Evolutionary conservation across 30 jellyfish, hydroid and myxozoan genomes (phyloP), one percentile per base, ranked within the genome.

Genomic region (Catostylus mosaicus): DNA sequence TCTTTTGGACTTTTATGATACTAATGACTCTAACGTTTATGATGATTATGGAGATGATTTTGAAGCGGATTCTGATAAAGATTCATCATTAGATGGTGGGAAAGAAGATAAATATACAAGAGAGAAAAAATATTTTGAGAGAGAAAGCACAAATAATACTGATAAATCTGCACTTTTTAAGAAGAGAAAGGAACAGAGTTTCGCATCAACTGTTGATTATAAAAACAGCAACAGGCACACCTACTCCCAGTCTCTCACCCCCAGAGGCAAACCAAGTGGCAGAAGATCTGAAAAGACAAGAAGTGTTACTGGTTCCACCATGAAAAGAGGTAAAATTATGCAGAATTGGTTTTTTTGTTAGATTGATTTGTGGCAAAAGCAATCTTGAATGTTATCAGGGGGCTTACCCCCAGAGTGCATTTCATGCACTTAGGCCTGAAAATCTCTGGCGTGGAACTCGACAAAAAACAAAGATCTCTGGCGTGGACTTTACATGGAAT

Each of bases 31-130:
- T 3, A 54, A 82, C 46, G 92, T 65, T 16, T 52, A 82, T 60
- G 92, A 70, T 36, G 86, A 52, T 23, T 82, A 82, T 36, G 92
- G 73, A 9, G 92, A 82, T 16, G 92, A 82, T 32, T 82, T 82
- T 33, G 92, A 82, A 26, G 81, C 92, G 2, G 92, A 82, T 56
- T 82, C 92, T 1, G 92, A 70, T 31, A 57, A 56, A 20, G 82
- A 37, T 12, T 57, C 67, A 1, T 67, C 56, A 3, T 14, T 24
- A 37, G 60, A 82, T 11, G 70, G 24, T 1, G 51, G 0, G 0
- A 56, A 1, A 35, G 76, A 37, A 22, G 45, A 18, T 30, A 35
- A 6, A 18, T 19, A 26, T n/a, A 48, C 20, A 34, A 68, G 37
- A 36, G 43, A 35, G 14, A 33, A 34, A 12, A 61, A 50, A 30